Evolutionary conservation across 37 sponge, comb jelly and placozoan genomes (phyloP).

Genomic region (Agelas oroides): DNA sequence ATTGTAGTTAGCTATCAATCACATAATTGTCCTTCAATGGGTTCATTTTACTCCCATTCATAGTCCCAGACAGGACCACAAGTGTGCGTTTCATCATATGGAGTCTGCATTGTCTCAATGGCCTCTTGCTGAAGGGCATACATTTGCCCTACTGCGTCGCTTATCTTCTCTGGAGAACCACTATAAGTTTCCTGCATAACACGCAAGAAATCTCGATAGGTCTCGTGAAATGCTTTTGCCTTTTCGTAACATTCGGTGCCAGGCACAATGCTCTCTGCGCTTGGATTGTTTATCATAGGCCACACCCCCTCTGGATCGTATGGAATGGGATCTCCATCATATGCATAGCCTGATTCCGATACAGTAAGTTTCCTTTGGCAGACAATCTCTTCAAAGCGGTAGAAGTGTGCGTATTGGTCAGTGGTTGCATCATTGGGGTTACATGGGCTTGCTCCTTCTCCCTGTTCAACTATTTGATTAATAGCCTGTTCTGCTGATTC

Average conservation of each 20-base stretch:
- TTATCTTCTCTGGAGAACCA: neutral
- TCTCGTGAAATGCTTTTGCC: conserved; percentile 52
- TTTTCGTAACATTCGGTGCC: conserved; percentile 33
- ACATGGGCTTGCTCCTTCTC: conserved; percentile 52
- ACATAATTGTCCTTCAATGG: too few relatives aligned
- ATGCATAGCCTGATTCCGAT: conserved; percentile 40
- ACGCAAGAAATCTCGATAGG: conserved; percentile 30
- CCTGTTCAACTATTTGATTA: conserved; percentile 43
- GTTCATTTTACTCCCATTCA: conserved; percentile 37
- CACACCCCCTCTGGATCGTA: conserved; percentile 60
- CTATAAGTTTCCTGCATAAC: conserved; percentile 40
- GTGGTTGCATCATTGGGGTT: conserved; percentile 16
- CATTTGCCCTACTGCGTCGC: conserved; percentile 45
- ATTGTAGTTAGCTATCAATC: too few relatives aligned
- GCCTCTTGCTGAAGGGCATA: conserved; percentile 48
- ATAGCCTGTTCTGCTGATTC: conserved; percentile 44
- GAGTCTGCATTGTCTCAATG: conserved; percentile 9
- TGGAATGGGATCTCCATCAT: conserved; percentile 27
- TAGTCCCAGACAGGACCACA: conserved; percentile 73
- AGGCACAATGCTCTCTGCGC: neutral
- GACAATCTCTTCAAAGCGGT: conserved; percentile 61
- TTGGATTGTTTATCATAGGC: conserved; percentile 71
- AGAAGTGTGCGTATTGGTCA: conserved; percentile 42
- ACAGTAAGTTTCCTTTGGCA: too few relatives aligned
- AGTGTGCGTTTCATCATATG: conserved; percentile 7